These are phyloP conservation scores for Stenolophus ochropezus DNA, from an alignment of 2,888 invertebrate species.

Conservation along the genomic window DNA sequence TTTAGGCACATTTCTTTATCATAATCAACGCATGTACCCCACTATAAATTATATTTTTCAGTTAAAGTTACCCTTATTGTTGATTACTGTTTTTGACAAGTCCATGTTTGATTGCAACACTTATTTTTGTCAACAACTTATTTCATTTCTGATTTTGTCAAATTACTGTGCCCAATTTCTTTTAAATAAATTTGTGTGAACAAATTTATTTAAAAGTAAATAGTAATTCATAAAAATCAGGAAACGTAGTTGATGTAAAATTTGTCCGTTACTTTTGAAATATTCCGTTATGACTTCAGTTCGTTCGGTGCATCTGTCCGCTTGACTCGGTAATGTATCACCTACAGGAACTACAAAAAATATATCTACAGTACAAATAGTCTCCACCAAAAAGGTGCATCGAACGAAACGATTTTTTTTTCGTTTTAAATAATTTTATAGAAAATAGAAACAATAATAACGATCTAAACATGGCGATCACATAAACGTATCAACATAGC, in stretches of 20 bases:
- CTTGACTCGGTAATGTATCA: conserved; percentile 10
- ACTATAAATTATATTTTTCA: neutral
- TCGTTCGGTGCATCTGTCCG: conserved; percentile 17
- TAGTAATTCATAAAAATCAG: conserved; percentile 10
- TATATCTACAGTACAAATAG: conserved; percentile 47
- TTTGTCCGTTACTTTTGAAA: neutral
- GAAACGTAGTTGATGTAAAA: neutral
- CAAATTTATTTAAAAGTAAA: conserved; percentile 18
- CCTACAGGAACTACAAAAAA: conserved; percentile 43
- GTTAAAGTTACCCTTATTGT: too few relatives aligned
- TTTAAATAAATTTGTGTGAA: neutral
- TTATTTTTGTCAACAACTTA: conserved; percentile 7
- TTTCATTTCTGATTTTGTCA: neutral
- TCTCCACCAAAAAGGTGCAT: conserved; percentile 25
- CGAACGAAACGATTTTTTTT: conserved; percentile 39
- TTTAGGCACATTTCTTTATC: neutral
- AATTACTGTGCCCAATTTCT: conserved; percentile 30
- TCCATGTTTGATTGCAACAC: too few relatives aligned
- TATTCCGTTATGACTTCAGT: neutral
- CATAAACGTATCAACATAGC: conserved; percentile 50
- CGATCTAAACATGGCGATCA: conserved; percentile 42
- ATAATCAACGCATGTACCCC: too few relatives aligned
- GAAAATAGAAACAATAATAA: conserved; percentile 51
- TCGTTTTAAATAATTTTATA: conserved; percentile 44
- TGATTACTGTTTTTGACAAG: too few relatives aligned